Conservation (phyloP, 2,888 invertebrate genomes). For the Miltochrista miniata region DNA sequence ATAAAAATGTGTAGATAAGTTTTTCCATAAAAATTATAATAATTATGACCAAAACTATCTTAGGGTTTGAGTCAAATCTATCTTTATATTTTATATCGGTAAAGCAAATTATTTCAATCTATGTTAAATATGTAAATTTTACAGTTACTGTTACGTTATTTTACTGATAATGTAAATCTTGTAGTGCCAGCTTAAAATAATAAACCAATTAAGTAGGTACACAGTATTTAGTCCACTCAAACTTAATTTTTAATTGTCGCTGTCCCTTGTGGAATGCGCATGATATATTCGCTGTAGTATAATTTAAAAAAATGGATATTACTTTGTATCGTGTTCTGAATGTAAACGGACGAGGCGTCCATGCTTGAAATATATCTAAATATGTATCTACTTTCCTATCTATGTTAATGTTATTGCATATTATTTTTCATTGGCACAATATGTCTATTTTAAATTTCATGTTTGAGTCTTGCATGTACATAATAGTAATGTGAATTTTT, state of each 20-base stretch:
- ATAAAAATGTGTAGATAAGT: too few species aligned
- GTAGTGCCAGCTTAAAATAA: slow-evolving; percentile 27
- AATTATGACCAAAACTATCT: too few species aligned
- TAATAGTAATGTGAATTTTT: slow-evolving; percentile 33
- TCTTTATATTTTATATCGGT: too few species aligned
- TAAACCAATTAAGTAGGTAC: slow-evolving; percentile 15
- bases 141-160: not conserved
- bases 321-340: not conserved
- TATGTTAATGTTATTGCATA: slow-evolving; percentile 32
- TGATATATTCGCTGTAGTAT: slow-evolving; percentile 9
- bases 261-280: slow-evolving; percentile 23
- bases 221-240: slow-evolving; percentile 54
- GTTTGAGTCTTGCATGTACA: slow-evolving; percentile 74
- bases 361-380: slow-evolving; percentile 21
- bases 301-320: not conserved
- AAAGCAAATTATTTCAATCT: too few species aligned
- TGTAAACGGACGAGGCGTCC: slow-evolving; percentile 11
- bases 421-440: slow-evolving; percentile 32
- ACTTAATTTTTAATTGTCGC: slow-evolving; percentile 61
- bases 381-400: slow-evolving; percentile 13
- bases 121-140: too few species aligned
- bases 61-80: too few species aligned
- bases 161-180: slow-evolving; percentile 8
- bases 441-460: slow-evolving; percentile 64
- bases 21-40: too few species aligned